Evolutionary conservation across 2,888 invertebrate species (phyloP), one percentile per base, ranked within the genome.

Genomic region (Drosophila phalerata): DNA sequence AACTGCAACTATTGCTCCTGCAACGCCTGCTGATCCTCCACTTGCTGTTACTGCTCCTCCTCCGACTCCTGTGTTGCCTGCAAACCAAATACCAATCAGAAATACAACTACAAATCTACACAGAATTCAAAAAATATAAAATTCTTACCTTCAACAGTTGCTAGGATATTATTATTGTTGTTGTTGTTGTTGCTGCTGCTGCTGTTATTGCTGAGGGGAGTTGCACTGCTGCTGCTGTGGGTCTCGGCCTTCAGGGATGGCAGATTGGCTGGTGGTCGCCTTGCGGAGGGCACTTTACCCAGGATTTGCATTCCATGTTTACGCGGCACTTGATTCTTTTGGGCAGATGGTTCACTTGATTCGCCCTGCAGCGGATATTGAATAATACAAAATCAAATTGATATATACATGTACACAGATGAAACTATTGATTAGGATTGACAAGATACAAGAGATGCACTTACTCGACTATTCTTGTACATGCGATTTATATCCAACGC

Each of bases 231-330:
- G 73, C 68, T 82, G 66, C 73, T 81, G 69, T 91, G 74, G 94
- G 94, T 94, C 95, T 99, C 99, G 93, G 98, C 98, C 95, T 98
- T 99, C 94, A 99, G 94, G 95, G 99, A 99, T 93, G 99, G 99
- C 94, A 99, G 95, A 95, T 99, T 98, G 93, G 98, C 98, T 93
- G 99, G 99, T 94, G 99, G 98, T 93, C 99, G 97, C 94, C 99
- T 97, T 93, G 98, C 97, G 94, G 97, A 97, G 93, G 97, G 97
- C 94, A 99, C 97, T 96, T 99, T 99, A 94, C 99, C 99, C 96
- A 99, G 96, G 94, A 97, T 97, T 97, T 99, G 99, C 97, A 99
- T 97, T 95, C 99, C 99, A 98, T 99, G 98, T 96, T 98, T 98
- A 94, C 97, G 97, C 93, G 96, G 96, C 94, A 96, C 95, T 94